Percentiles rank a stretch among this genome's conserved stretches.
phyloP scores from a whole-genome alignment of 2,113 vertebrate species.

The Marmota monax region DNA sequence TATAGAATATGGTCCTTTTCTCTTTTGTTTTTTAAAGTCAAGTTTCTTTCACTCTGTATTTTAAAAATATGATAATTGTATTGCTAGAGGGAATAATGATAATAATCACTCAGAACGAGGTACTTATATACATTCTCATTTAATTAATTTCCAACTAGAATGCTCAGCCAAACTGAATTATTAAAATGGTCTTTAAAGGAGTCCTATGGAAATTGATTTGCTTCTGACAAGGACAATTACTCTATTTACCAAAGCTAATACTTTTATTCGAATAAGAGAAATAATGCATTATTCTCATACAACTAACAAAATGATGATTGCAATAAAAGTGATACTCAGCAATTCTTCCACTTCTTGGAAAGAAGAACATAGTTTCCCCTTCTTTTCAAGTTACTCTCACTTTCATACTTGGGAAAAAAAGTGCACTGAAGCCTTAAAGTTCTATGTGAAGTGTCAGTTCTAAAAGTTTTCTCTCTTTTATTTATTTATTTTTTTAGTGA shows the following conservation, averaged over 20 bases:
- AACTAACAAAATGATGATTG: background rate
- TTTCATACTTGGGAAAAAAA: background rate
- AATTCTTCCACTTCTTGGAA: background rate
- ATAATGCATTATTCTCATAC: background rate
- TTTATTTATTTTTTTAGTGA: background rate
- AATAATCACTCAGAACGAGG: background rate
- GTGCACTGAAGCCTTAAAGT: background rate
- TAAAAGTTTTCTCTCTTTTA: background rate
- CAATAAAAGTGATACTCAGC: background rate
- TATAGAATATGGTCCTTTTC: background rate
- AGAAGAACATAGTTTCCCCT: background rate
- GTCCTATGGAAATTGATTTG: background rate
- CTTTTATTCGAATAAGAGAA: background rate
- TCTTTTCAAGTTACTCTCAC: background rate
- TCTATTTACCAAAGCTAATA: background rate
- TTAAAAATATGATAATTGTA: background rate
- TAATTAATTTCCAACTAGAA: slow-evolving; percentile 6
- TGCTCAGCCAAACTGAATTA: background rate
- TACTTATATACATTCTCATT: background rate
- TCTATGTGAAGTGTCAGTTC: background rate
- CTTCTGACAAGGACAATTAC: slow-evolving; percentile 23
- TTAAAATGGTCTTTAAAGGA: background rate
- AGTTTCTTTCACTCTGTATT: background rate
- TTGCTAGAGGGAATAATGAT: background rate
- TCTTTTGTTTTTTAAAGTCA: background rate